Evolutionary conservation across 2,797 vertebrate species (phyloP).

Genomic region (Peromyscus attwateri): DNA sequence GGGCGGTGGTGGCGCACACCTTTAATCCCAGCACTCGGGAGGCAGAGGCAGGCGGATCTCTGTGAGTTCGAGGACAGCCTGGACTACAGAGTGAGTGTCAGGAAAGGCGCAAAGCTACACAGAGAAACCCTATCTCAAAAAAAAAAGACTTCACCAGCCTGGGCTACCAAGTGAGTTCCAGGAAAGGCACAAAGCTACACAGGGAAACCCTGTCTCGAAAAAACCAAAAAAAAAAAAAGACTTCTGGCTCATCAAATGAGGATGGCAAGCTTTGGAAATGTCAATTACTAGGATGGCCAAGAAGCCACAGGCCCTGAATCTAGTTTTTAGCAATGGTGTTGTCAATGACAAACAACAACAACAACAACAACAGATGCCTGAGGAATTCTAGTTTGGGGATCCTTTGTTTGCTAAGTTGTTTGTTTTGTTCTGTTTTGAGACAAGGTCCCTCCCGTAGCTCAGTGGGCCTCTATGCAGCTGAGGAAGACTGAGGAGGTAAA

Average conservation of each 20-base stretch:
- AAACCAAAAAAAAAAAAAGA: too few species aligned
- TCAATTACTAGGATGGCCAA: neutral
- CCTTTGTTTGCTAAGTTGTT: neutral
- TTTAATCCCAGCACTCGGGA: too few species aligned
- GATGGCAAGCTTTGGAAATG: neutral
- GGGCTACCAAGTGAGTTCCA: too few species aligned
- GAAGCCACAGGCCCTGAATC: neutral
- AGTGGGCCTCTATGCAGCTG: neutral
- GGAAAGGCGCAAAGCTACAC: too few species aligned
- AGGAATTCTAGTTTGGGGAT: neutral
- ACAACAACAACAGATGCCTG: neutral
- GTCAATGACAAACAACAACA: conserved; percentile 46
- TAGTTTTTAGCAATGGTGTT: neutral
- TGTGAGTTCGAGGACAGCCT: too few species aligned
- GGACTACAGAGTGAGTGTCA: too few species aligned
- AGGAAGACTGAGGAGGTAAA: neutral
- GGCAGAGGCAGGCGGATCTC: too few species aligned
- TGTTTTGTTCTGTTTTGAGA: neutral
- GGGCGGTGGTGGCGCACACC: too few species aligned
- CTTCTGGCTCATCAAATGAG: neutral
- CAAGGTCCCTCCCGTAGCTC: neutral
- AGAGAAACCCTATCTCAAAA: too few species aligned
- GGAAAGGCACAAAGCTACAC: too few species aligned
- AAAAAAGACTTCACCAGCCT: too few species aligned
- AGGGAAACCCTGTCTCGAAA: too few species aligned